Conservation (phyloP, 2,113 vertebrate genomes). For the Neolamprologus variostigma region DNA sequence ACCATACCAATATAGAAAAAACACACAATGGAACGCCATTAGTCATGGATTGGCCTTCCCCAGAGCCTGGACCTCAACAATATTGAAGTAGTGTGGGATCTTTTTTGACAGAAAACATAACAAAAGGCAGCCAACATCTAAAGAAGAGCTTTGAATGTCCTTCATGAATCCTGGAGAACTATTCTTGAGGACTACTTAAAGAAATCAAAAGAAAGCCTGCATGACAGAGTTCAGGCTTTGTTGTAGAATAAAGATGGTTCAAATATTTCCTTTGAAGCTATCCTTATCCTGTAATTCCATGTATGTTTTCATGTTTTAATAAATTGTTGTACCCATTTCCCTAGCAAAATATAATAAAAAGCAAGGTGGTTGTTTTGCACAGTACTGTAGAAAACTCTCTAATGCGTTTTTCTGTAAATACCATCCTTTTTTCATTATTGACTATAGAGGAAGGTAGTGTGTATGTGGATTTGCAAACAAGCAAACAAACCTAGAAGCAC, state of each 20-base stretch:
- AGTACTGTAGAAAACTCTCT: not conserved
- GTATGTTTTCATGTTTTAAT: not conserved
- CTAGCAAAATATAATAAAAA: not conserved
- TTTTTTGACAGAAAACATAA: not conserved
- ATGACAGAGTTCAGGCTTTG: not conserved
- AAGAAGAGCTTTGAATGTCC: not conserved
- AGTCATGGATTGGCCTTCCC: not conserved
- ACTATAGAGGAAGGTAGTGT: not conserved
- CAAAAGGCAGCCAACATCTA: not conserved
- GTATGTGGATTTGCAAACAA: not conserved
- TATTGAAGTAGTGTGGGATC: not conserved
- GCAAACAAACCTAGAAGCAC: not conserved
- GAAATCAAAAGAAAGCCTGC: not conserved
- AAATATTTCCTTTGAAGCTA: not conserved
- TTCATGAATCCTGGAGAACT: not conserved
- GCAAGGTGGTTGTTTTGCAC: not conserved
- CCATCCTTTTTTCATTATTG: not conserved
- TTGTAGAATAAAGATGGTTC: not conserved
- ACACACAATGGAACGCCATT: rapidly evolving
- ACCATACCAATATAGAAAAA: not conserved
- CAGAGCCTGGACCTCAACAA: not conserved
- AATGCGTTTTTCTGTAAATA: not conserved
- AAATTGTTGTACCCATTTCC: not conserved
- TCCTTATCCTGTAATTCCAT: not conserved
- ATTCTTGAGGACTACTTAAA: not conserved